Conservation (phyloP, 2,888 invertebrate genomes). For the Pandemis heparana region DNA sequence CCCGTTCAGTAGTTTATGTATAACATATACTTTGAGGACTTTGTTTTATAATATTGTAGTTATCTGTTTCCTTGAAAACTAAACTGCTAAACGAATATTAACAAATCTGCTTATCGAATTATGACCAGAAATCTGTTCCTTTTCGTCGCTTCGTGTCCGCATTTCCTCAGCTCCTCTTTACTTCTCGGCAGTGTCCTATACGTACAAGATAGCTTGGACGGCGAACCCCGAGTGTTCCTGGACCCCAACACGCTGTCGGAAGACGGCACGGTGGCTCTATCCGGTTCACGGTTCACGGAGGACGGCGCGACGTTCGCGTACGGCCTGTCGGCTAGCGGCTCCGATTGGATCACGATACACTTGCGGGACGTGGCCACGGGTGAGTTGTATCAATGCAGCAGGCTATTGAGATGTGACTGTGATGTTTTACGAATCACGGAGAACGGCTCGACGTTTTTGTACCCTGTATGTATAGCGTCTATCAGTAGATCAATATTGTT, state of each 20-base stretch:
- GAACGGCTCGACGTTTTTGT: background rate
- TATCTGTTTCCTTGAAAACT: too few relatives aligned
- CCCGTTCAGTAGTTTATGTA: too few relatives aligned
- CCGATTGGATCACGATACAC: conserved; percentile 98
- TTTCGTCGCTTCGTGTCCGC: background rate
- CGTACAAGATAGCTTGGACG: conserved; percentile 92
- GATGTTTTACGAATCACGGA: background rate
- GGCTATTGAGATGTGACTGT: background rate
- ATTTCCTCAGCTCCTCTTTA: background rate
- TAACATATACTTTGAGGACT: too few relatives aligned
- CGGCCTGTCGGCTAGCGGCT: conserved; percentile 96
- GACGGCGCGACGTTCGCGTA: conserved; percentile 96
- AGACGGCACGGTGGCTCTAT: conserved; percentile 95
- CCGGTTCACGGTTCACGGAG: conserved; percentile 92
- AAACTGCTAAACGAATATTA: too few relatives aligned
- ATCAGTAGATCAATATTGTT: too few relatives aligned
- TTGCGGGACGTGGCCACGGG: conserved; percentile 91
- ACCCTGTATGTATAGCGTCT: too few relatives aligned
- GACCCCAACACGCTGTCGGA: conserved; percentile 97
- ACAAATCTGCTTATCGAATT: too few relatives aligned
- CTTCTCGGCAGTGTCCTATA: conserved; percentile 92
- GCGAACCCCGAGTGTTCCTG: conserved; percentile 94
- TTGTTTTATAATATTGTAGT: too few relatives aligned
- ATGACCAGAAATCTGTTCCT: background rate
- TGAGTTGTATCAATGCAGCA: conserved; percentile 52